Evolutionary conservation across 2,113 vertebrate species (phyloP).

Genomic region (Ceyx melanurus): DNA sequence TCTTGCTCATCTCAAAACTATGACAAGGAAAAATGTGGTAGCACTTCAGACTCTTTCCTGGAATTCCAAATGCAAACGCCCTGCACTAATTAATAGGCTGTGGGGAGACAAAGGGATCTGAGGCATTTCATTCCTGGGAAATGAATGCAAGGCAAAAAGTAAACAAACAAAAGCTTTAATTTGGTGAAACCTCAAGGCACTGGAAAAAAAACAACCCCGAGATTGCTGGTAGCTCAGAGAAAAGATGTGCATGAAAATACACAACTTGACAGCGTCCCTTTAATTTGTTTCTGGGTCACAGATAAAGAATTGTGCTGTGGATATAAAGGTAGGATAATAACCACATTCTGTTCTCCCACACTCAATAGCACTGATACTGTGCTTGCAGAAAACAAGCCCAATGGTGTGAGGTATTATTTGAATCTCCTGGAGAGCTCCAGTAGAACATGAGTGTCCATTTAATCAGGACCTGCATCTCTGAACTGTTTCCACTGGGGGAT

Average conservation of each 20-base stretch:
- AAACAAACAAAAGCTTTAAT: constrained; percentile 37
- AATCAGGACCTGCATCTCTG: neutral
- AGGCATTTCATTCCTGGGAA: neutral
- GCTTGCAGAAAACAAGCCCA: constrained; percentile 21
- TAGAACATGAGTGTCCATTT: neutral
- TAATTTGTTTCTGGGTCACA: constrained; percentile 50
- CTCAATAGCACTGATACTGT: neutral
- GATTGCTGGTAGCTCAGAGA: neutral
- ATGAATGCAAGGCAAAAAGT: neutral
- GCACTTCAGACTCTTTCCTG: neutral
- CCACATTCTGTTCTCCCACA: neutral
- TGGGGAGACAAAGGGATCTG: neutral
- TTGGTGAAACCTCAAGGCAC: constrained; percentile 23
- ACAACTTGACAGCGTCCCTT: constrained; percentile 23
- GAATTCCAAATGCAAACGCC: neutral
- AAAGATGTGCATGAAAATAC: constrained; percentile 22
- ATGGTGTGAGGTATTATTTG: neutral
- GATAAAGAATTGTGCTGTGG: constrained; percentile 18
- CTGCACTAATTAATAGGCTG: neutral
- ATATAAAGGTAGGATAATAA: constrained; percentile 11
- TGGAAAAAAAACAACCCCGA: neutral
- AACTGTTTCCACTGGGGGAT: neutral
- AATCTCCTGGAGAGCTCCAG: neutral
- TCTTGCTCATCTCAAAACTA: neutral
- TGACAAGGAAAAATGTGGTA: neutral